Evolutionary conservation across 2,797 vertebrate genomes (phyloP).

Genomic region (Morelia viridis): DNA sequence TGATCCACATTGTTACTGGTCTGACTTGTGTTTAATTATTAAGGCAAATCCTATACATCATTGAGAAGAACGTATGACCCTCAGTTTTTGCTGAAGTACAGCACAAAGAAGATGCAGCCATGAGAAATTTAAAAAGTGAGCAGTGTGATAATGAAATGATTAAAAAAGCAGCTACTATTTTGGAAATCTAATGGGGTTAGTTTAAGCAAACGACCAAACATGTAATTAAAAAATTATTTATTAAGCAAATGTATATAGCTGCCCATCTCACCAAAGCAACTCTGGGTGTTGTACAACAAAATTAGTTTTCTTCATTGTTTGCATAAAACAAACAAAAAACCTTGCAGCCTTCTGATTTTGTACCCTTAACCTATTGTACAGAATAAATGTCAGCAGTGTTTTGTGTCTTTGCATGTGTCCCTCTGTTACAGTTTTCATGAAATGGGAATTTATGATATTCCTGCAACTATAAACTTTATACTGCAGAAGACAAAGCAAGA

Average conservation of each 20-base stretch:
- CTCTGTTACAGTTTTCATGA: conserved; percentile 79
- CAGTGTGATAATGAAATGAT: neutral
- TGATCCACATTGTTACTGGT: neutral
- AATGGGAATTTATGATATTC: conserved; percentile 85
- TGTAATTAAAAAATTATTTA: neutral
- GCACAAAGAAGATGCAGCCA: neutral
- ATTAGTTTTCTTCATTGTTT: neutral
- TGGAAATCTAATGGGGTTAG: neutral
- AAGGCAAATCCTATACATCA: neutral
- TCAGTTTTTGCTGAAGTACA: neutral
- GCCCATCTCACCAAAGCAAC: too few relatives aligned
- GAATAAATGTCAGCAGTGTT: neutral
- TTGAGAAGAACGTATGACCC: neutral
- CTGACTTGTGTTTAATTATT: neutral
- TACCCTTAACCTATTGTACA: neutral
- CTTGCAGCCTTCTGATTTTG: neutral
- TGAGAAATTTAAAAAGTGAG: neutral
- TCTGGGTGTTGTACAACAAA: neutral
- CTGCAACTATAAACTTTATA: conserved; percentile 80
- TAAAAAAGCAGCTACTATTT: neutral
- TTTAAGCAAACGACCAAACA: neutral
- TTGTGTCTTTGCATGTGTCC: neutral
- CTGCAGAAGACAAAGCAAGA: conserved; percentile 78
- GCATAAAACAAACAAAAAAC: neutral
- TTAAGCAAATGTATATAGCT: too few relatives aligned